Evolutionary conservation across 2,888 invertebrate genomes (phyloP).

Genomic region (Miltochrista miniata): DNA sequence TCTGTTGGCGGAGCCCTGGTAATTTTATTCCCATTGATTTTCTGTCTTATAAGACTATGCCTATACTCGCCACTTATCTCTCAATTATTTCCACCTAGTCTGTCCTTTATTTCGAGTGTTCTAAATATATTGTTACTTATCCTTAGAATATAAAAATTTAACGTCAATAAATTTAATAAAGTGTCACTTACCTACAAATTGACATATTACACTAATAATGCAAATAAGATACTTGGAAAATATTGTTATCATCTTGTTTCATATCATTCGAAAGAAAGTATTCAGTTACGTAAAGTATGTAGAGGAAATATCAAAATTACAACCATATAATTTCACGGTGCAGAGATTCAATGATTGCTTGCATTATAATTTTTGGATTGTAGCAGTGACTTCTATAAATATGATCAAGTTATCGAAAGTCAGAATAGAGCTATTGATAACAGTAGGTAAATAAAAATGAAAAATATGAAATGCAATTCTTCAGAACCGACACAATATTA

Average conservation of each 20-base stretch:
- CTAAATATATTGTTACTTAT: no score
- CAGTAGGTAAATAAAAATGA: neutral
- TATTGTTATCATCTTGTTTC: slow-evolving; percentile 25
- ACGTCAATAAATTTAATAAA: neutral
- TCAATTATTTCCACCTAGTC: no score
- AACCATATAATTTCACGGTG: slow-evolving; percentile 41
- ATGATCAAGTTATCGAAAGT: neutral
- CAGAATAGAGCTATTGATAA: neutral
- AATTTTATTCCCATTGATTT: no score
- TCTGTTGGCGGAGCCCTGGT: no score
- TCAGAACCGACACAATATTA: no score
- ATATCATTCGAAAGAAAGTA: slow-evolving; percentile 21
- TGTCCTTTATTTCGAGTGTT: no score
- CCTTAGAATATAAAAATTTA: neutral
- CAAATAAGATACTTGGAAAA: slow-evolving; percentile 20
- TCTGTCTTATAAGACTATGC: no score
- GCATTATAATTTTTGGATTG: slow-evolving; percentile 6
- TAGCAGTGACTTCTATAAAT: neutral
- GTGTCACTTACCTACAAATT: slow-evolving; percentile 13
- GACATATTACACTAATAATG: slow-evolving; percentile 12
- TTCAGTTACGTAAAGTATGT: slow-evolving; percentile 13
- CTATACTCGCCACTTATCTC: no score
- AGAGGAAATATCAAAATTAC: slow-evolving; percentile 16
- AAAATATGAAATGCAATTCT: no score
- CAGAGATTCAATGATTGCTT: slow-evolving; percentile 14